Evolutionary conservation across 1,140 invertebrate species (phyloP).

Genomic region (Lordiphosa stackelbergi): DNA sequence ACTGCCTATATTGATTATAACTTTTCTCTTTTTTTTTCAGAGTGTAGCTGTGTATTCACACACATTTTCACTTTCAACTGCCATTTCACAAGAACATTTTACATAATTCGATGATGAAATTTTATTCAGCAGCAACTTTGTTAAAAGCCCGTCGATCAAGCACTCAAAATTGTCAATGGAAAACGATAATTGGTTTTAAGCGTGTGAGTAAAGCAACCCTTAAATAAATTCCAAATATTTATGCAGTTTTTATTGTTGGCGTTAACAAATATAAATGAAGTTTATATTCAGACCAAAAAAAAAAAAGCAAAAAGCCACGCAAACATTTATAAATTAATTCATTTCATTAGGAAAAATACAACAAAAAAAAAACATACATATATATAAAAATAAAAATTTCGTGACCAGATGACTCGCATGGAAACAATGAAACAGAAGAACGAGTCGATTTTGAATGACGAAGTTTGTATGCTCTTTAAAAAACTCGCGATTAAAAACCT

Average conservation of each 20-base stretch:
- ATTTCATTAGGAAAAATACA: slow-evolving; percentile 8
- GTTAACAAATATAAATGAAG: slow-evolving; percentile 27
- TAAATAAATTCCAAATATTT: slow-evolving; percentile 62
- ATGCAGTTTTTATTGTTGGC: slow-evolving; percentile 33
- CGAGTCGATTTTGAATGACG: too few species aligned
- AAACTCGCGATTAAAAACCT: too few species aligned
- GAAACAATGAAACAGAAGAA: too few species aligned
- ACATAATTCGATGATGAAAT: slow-evolving; percentile 66
- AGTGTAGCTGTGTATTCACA: neutral
- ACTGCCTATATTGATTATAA: too few species aligned
- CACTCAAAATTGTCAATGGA: slow-evolving; percentile 14
- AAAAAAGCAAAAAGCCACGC: neutral
- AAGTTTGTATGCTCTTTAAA: too few species aligned
- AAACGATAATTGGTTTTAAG: neutral
- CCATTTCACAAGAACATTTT: slow-evolving; percentile 56
- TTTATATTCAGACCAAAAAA: slow-evolving; percentile 33
- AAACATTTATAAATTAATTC: slow-evolving; percentile 23
- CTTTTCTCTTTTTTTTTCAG: neutral
- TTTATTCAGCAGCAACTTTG: slow-evolving; percentile 40
- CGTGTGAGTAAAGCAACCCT: too few species aligned
- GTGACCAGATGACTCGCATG: too few species aligned
- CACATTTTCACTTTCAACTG: slow-evolving; percentile 49
- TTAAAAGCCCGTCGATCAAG: slow-evolving; percentile 23
- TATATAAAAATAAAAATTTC: slow-evolving; percentile 13
- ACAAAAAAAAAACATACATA: neutral